Evolutionary conservation across 2,113 vertebrate genomes (phyloP).

Genomic region (Myiagra hebetior): DNA sequence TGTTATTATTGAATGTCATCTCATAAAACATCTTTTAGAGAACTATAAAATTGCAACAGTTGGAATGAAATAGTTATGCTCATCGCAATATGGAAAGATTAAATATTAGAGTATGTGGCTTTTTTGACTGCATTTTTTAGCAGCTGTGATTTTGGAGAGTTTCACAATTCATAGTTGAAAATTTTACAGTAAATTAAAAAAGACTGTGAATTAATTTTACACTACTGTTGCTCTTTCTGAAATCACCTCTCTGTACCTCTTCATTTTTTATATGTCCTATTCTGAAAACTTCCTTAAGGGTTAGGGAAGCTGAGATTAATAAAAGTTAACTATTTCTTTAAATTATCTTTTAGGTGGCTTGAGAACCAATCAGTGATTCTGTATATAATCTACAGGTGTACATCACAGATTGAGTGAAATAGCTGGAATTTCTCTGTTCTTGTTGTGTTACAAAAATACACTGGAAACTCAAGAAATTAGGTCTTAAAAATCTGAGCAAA

Average conservation of each 20-base stretch:
- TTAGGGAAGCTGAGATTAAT: background rate
- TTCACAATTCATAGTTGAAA: background rate
- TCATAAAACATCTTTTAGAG: background rate
- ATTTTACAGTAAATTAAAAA: background rate
- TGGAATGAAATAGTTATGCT: background rate
- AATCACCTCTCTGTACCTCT: background rate
- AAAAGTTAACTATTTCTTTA: background rate
- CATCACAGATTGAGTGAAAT: background rate
- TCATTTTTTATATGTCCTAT: background rate
- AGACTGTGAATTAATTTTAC: background rate
- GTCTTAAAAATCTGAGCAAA: background rate
- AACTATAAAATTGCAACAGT: background rate
- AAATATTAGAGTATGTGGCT: background rate
- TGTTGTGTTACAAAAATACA: background rate
- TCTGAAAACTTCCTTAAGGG: background rate
- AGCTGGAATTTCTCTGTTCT: background rate
- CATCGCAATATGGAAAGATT: background rate
- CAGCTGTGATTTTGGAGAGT: background rate
- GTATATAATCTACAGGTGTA: background rate
- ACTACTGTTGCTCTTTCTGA: background rate
- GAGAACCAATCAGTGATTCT: background rate
- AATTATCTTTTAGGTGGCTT: background rate
- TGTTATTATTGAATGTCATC: background rate
- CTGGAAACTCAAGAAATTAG: fast-evolving
- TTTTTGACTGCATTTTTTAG: background rate